Conservation (phyloP, 37 sponge, comb jelly and placozoan species). For the Spongilla lacustris region DNA sequence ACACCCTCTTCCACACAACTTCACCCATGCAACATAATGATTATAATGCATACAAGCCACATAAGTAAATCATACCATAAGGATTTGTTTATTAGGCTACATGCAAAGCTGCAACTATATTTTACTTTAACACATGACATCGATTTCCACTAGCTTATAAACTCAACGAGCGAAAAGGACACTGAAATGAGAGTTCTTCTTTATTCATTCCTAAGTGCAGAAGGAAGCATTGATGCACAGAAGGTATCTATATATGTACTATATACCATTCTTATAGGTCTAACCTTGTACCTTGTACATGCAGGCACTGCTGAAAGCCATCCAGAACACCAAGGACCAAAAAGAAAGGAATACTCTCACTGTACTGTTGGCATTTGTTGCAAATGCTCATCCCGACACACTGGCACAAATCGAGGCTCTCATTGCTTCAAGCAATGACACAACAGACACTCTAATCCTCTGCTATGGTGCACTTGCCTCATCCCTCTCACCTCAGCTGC, state of each 20-base stretch:
- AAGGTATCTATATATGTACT: conserved; percentile 45
- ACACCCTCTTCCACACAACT: no score
- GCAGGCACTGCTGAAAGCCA: conserved; percentile 9
- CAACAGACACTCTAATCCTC: conserved; percentile 21
- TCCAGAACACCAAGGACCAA: not conserved
- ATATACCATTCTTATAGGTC: no score
- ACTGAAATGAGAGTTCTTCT: conserved; percentile 31
- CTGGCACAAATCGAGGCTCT: not conserved
- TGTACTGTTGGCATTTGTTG: not conserved
- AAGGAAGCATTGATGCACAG: conserved; percentile 31
- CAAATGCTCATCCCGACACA: conserved; percentile 5
- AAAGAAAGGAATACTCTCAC: conserved; percentile 9
- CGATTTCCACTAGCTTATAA: no score
- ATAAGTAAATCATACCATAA: no score
- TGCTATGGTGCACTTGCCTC: conserved; percentile 29
- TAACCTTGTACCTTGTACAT: not conserved
- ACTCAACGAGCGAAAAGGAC: not conserved
- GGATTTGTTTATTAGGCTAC: no score
- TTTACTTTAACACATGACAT: no score
- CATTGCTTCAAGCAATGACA: not conserved
- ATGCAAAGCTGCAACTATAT: no score
- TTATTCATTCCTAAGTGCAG: conserved; percentile 39
- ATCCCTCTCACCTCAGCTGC: no score
- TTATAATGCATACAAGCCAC: no score
- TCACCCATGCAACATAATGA: no score